These are phyloP conservation scores for Ploceus nigricollis DNA, from an alignment of 2,113 vertebrate species.

Conservation along the genomic window DNA sequence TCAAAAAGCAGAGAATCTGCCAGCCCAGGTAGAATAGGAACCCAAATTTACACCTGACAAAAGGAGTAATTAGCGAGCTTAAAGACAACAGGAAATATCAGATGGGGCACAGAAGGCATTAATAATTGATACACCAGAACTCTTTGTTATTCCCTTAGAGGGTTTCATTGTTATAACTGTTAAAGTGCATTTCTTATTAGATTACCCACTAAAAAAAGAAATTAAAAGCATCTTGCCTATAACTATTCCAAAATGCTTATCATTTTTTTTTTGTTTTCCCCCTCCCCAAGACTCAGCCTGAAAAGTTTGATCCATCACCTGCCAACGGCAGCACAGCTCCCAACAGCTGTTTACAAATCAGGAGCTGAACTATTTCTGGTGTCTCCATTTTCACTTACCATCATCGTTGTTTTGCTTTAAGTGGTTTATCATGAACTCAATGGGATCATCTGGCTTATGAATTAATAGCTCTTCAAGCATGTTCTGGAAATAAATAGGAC, in stretches of 20 bases:
- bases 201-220: slow-evolving; percentile 46
- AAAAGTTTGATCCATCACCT: background rate
- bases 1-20: slow-evolving; percentile 37
- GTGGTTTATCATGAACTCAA: slow-evolving; percentile 81
- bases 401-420: slow-evolving; percentile 73
- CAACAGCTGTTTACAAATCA: background rate
- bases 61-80: slow-evolving; percentile 68
- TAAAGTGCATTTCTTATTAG: slow-evolving; percentile 61
- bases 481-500: slow-evolving; percentile 71
- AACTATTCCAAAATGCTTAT: background rate
- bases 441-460: slow-evolving; percentile 82
- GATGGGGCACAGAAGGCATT: slow-evolving; percentile 60
- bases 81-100: slow-evolving; percentile 65
- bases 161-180: slow-evolving; percentile 63
- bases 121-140: slow-evolving; percentile 70
- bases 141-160: slow-evolving; percentile 57
- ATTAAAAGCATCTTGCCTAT: slow-evolving; percentile 38
- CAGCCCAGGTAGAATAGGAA: slow-evolving; percentile 66
- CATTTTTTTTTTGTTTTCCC: background rate
- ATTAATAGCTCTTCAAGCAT: slow-evolving; percentile 83
- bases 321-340: background rate
- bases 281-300: background rate
- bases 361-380: background rate
- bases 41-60: slow-evolving; percentile 68
- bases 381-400: slow-evolving; percentile 62